Evolutionary conservation across 1,140 invertebrate genomes (phyloP), one percentile per base, ranked within the genome.

Genomic region (Pectinophora gossypiella): DNA sequence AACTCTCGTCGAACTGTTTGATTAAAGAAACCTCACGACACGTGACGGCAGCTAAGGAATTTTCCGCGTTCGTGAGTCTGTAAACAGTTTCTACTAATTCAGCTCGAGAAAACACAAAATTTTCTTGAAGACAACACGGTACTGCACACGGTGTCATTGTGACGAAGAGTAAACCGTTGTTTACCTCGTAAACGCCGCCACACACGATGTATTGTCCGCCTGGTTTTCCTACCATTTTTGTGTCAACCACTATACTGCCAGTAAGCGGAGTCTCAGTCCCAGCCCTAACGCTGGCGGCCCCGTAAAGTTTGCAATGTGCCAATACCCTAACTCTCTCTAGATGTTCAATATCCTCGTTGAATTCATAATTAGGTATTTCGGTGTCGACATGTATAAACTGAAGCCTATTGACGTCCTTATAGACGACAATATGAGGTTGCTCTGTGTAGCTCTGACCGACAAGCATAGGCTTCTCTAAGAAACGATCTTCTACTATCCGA

Each of bases 101-200:
- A 16, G 27, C 47, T 6, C 47, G 47, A 19, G 27, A 2, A 19
- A 49, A 38, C 4, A 49, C 19, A 36, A 22, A 36, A 36, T 49
- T 38, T n/a, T 38, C 47, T 16, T 35, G 18, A 2, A 49, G 19
- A 3, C n/a, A 49, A 20, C 47, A 49, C 9, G 13, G 16, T 4
- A n/a, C 12, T 12, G 15, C 35, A 20, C 47, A 36, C 3, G 32
- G 23, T 4, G 16, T 38, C 15, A 49, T 18, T 10, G 16, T 47
- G 4, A 10, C 47, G 36, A 27, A 27, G 12, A 27, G 12, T 27
- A 5, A 6, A 27, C 23, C 23, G 5, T 6, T 5, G 5, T 12
- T 27, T 12, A 27, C 23, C 12, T 27, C 23, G 12, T 27, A 27
- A 6, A 12, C 23, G 5, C 23, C 23, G 12, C 23, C 23, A 12